Evolutionary conservation across 2,888 invertebrate genomes (phyloP).

Genomic region (Odontocerum albicorne): DNA sequence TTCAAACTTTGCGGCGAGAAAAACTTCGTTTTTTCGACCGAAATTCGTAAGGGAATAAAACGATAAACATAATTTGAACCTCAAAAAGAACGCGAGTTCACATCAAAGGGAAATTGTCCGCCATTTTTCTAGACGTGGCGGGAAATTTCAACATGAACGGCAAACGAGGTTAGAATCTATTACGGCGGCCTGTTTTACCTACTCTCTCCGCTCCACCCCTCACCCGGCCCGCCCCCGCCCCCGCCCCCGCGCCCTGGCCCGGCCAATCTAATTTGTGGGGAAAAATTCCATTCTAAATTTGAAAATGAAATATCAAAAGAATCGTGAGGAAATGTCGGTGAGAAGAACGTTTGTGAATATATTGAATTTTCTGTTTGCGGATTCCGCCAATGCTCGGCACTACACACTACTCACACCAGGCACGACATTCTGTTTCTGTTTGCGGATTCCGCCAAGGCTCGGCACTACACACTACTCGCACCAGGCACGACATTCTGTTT

Average conservation of each 20-base stretch:
- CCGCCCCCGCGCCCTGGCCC: background rate
- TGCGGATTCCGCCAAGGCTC: too few relatives aligned
- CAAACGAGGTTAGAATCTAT: constrained; percentile 36
- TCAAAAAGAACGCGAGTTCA: constrained; percentile 32
- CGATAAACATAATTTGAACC: constrained; percentile 36
- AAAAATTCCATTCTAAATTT: constrained; percentile 34
- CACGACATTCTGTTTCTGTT: background rate
- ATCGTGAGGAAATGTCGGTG: constrained; percentile 1
- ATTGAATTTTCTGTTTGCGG: background rate
- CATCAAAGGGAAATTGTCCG: constrained; percentile 35
- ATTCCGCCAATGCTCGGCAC: background rate
- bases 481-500: too few relatives aligned
- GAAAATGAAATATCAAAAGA: constrained; percentile 24
- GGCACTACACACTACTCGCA: too few relatives aligned
- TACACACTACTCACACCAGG: background rate
- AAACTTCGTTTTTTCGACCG: constrained; percentile 31
- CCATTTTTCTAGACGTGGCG: constrained; percentile 35
- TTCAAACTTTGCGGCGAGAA: constrained; percentile 29
- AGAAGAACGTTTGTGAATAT: background rate
- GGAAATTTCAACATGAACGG: constrained; percentile 33
- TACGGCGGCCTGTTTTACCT: constrained; percentile 30
- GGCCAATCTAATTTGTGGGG: constrained; percentile 28
- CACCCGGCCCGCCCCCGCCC: constrained; percentile 1
- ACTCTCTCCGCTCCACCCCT: constrained; percentile 3
- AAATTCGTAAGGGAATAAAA: constrained; percentile 36